A percentile compares a stretch with the other conserved stretches of the same genome.
Conservation (phyloP, 2,797 vertebrate species). For the Peromyscus nudipes region DNA sequence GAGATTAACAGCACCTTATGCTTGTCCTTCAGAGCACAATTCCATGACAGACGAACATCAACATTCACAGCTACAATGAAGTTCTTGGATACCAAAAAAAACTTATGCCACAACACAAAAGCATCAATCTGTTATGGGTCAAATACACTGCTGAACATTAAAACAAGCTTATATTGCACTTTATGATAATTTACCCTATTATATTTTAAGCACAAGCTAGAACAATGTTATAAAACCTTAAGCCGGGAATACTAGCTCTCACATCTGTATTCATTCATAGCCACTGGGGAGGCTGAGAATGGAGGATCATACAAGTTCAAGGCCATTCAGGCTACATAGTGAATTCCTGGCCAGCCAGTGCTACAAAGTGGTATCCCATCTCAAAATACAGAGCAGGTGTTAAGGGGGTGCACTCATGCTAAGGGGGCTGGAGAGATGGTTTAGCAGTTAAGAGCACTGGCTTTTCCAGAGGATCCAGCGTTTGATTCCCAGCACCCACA, state of each 20-base stretch:
- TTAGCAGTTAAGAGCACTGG: not conserved
- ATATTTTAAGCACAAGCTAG: not conserved
- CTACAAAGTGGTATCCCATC: not conserved
- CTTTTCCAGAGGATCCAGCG: not conserved
- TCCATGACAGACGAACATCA: not conserved
- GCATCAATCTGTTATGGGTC: not conserved
- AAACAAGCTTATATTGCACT: slow-evolving; percentile 1
- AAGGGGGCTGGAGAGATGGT: not conserved
- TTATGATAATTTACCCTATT: not conserved
- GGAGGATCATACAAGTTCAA: not conserved
- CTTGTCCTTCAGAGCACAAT: not conserved
- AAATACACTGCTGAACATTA: not conserved
- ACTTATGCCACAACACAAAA: slow-evolving; percentile 28
- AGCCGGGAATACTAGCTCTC: not conserved
- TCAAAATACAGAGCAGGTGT: not conserved
- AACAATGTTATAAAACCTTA: not conserved
- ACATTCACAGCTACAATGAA: slow-evolving; percentile 56
- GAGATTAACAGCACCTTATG: slow-evolving; percentile 34
- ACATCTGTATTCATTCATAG: not conserved
- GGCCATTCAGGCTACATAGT: not conserved
- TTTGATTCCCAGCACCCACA: not conserved
- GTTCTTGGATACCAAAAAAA: slow-evolving; percentile 36
- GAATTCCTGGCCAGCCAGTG: not conserved
- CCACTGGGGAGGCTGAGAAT: no score
- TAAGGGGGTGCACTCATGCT: not conserved